These are phyloP conservation scores for Cephus pygmeus DNA, from an alignment of 2,888 invertebrate species.

Conservation along the genomic window DNA sequence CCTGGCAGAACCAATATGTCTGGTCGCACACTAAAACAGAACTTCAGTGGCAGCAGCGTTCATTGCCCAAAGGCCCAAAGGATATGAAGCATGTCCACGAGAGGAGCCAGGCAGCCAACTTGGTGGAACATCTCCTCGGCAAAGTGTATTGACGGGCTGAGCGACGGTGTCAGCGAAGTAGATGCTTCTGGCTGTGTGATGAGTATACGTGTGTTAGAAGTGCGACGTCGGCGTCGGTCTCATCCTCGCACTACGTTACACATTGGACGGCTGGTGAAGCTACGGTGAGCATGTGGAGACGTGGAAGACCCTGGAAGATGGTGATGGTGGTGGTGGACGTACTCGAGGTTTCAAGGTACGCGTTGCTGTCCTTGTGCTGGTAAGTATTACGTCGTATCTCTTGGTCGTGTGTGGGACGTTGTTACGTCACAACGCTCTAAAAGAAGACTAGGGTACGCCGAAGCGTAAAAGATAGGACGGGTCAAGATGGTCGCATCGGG, in stretches of 20 bases:
- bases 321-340: not conserved
- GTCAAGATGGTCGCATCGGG: constrained; percentile 55
- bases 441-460: constrained; percentile 43
- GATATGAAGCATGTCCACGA: constrained; percentile 40
- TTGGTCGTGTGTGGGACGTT: constrained; percentile 5
- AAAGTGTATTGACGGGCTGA: constrained; percentile 53
- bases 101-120: constrained; percentile 35
- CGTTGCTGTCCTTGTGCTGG: not conserved
- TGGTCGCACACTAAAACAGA: constrained; percentile 23
- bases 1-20: constrained; percentile 40
- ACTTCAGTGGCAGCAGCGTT: constrained; percentile 13
- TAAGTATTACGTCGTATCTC: not conserved
- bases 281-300: not conserved
- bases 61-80: constrained; percentile 51
- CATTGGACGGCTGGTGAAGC: not conserved
- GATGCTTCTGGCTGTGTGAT: not conserved
- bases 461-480: constrained; percentile 47
- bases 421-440: constrained; percentile 48
- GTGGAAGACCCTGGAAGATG: not conserved
- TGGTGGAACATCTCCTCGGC: constrained; percentile 49
- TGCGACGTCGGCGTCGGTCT: not conserved
- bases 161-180: constrained; percentile 32
- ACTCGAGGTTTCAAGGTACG: not conserved
- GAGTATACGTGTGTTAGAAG: not conserved
- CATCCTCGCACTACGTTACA: not conserved